These are phyloP conservation scores for Zaprionus lineosus DNA, from an alignment of 2,888 invertebrate genomes.

Conservation along the genomic window DNA sequence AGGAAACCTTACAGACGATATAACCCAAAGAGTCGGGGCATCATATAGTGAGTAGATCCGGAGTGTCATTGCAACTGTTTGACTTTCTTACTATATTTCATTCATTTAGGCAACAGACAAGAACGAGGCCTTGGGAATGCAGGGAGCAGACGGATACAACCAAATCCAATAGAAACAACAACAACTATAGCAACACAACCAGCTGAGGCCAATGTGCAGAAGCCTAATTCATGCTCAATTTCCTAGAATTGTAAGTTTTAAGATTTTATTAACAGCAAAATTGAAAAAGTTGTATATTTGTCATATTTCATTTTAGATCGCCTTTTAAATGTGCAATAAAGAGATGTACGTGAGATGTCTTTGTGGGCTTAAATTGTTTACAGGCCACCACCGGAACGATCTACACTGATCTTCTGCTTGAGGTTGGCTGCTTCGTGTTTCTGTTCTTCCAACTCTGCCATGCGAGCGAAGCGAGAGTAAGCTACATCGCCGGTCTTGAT, in stretches of 20 bases:
- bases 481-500: slow-evolving; percentile 98
- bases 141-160: not conserved
- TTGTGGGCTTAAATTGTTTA: slow-evolving; percentile 83
- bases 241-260: slow-evolving; percentile 40
- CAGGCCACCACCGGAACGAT: slow-evolving; percentile 97
- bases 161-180: slow-evolving; percentile 4
- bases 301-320: slow-evolving; percentile 41
- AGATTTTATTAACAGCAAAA: slow-evolving; percentile 72
- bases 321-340: slow-evolving; percentile 36
- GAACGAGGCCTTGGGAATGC: slow-evolving; percentile 8
- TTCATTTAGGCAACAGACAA: slow-evolving; percentile 18
- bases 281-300: slow-evolving; percentile 56
- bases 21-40: slow-evolving; percentile 2
- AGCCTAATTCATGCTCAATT: not conserved
- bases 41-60: slow-evolving; percentile 42
- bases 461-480: slow-evolving; percentile 96
- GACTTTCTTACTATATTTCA: not conserved
- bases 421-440: slow-evolving; percentile 90
- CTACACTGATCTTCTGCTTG: slow-evolving; percentile 92
- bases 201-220: too few species aligned
- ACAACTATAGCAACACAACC: not conserved
- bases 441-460: slow-evolving; percentile 95
- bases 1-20: slow-evolving; percentile 37
- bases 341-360: slow-evolving; percentile 14
- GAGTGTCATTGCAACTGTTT: not conserved